Evolutionary conservation across 2,113 vertebrate genomes (phyloP), one percentile per base, ranked within the genome.

Genomic region (Noctilio leporinus): DNA sequence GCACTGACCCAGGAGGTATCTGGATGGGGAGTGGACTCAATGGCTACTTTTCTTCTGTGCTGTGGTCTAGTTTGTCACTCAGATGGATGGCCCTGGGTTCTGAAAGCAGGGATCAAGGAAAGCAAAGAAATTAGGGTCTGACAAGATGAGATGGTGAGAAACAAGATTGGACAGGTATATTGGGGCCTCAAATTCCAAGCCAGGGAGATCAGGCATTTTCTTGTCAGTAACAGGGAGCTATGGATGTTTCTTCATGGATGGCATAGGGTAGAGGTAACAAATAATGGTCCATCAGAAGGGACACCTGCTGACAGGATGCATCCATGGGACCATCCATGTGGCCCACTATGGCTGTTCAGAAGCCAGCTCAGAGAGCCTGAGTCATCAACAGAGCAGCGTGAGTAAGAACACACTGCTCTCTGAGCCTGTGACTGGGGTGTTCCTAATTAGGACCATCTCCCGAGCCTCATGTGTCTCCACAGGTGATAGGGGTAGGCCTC

Each of bases 311-410:
- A 45, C 57, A 59, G 57, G 45, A 15, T 5, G 1, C 4, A 15
- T 35, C 49, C 35, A 2, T 0, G 1, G 35, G 24, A 19, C 57
- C 33, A 22, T 85, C 72, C 11, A 1, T 1, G 0, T 26, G 35
- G 35, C 40, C 49, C 22, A 4, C 59, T 35, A 1, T 67, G 40
- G 51, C 51, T 26, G 15, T 70, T 45, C 77, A 28, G 59, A 77
- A 33, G 3, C 64, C 35, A 33, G 43, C 72, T 57, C 45, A 53
- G 47, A 7, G 75, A 77, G 84, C 51, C 83, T 51, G 53, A 49
- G 40, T 57, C 15, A 6, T 87, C 76, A 55, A 0, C 38, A 43
- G 16, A 55, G n/a, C 6, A 7, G 59, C 22, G 10, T n/a, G 45
- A 45, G 4, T 43, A 53, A 30, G 51, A 20, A 64, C 6, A 38